These are phyloP conservation scores for Stercorarius parasiticus DNA, from an alignment of 2,113 vertebrate genomes.

Conservation along the genomic window DNA sequence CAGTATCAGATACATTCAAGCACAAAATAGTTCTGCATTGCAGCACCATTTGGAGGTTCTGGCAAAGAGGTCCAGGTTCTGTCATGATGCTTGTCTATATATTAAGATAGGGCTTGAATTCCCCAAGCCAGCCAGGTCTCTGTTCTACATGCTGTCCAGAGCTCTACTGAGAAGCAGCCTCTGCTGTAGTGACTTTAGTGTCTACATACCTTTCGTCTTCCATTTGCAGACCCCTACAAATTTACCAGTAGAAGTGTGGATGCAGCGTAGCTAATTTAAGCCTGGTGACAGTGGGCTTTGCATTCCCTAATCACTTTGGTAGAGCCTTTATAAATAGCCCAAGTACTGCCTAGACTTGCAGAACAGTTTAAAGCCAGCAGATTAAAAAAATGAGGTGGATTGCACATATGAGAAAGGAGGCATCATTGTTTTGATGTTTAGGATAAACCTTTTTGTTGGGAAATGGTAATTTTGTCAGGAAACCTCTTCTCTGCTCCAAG, in stretches of 20 bases:
- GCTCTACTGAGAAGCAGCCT: not conserved
- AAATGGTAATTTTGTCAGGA: not conserved
- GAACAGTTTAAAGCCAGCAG: not conserved
- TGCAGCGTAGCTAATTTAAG: not conserved
- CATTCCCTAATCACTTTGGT: not conserved
- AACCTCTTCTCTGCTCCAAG: not conserved
- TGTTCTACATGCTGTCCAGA: not conserved
- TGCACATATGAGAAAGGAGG: not conserved
- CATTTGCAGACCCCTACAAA: not conserved
- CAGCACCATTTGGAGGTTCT: not conserved
- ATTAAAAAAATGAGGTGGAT: not conserved
- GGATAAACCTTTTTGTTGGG: not conserved
- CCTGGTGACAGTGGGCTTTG: not conserved
- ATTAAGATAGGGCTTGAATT: not conserved
- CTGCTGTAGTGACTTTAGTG: not conserved
- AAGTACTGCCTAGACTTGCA: not conserved
- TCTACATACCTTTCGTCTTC: not conserved
- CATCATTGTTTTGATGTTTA: not conserved
- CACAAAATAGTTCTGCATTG: not conserved
- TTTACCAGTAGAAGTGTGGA: not conserved
- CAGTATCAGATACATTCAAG: not conserved
- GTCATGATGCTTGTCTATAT: not conserved
- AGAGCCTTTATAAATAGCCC: not conserved
- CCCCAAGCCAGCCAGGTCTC: not conserved
- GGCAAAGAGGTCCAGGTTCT: not conserved